A percentile compares a stretch with the other conserved stretches of the same genome.
Conservation (phyloP, 2,888 invertebrate species). For the Megaustenia siamemsis region DNA sequence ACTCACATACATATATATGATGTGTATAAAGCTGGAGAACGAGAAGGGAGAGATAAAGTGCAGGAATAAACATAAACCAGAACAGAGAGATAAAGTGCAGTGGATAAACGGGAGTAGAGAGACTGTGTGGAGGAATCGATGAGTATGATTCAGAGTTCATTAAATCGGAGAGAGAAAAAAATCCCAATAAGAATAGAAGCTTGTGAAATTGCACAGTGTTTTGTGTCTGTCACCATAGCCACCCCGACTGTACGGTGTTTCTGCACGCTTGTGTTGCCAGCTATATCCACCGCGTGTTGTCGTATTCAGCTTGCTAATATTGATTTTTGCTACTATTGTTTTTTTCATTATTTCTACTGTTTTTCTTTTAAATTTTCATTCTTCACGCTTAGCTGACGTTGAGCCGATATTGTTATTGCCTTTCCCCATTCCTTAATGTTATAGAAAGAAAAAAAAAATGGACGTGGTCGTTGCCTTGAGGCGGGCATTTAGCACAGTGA, state of each 20-base stretch:
- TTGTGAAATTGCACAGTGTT: slow-evolving; percentile 3
- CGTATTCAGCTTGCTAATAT: slow-evolving; percentile 17
- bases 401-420: slow-evolving; percentile 17
- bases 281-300: neutral
- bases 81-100: too few relatives aligned
- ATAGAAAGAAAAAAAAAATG: neutral
- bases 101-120: neutral
- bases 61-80: too few relatives aligned
- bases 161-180: neutral
- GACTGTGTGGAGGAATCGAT: neutral
- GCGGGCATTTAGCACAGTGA: neutral
- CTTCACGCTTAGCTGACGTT: slow-evolving; percentile 26
- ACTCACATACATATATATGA: too few relatives aligned
- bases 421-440: neutral
- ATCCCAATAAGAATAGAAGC: too few relatives aligned
- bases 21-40: too few relatives aligned
- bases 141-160: slow-evolving; percentile 33
- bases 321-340: neutral
- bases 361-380: neutral
- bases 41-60: too few relatives aligned
- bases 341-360: neutral
- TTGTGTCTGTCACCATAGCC: slow-evolving; percentile 37
- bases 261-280: slow-evolving; percentile 1
- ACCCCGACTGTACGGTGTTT: neutral
- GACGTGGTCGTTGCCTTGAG: neutral